Percentiles rank a stretch among this genome's conserved stretches.
Conservation (phyloP, 2,888 invertebrate genomes). For the Leptodirus hochenwartii region DNA sequence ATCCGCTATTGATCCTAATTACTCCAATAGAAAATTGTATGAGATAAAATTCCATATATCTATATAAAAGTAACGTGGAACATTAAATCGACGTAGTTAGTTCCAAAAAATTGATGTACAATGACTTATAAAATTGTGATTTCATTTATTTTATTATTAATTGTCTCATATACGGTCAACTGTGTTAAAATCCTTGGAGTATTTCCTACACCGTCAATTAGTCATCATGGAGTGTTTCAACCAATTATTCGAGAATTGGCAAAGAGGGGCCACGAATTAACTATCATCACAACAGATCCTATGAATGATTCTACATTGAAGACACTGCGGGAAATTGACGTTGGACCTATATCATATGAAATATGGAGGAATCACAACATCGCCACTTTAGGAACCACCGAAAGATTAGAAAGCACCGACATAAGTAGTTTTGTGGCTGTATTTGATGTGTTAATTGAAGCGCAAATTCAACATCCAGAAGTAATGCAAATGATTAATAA, state of each 20-base stretch:
- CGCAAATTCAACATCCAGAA: conserved; percentile 9
- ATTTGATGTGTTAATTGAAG: conserved; percentile 8
- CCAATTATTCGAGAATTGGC: conserved; percentile 14
- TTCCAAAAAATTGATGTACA: too few species aligned
- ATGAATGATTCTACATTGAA: conserved; percentile 12
- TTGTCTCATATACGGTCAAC: too few species aligned
- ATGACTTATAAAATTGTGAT: too few species aligned
- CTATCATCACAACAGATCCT: conserved; percentile 15
- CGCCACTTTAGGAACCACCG: conserved; percentile 3
- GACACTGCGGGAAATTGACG: conserved; percentile 15
- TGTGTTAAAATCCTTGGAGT: conserved; percentile 16
- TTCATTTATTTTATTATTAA: conserved; percentile 1
- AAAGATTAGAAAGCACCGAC: conserved; percentile 6
- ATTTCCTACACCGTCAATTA: conserved; percentile 15
- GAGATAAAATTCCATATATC: too few species aligned
- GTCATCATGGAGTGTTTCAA: conserved; percentile 16
- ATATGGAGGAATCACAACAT: conserved; percentile 11
- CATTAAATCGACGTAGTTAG: too few species aligned
- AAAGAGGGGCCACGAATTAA: conserved; percentile 14
- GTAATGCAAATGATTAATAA: conserved; percentile 10
- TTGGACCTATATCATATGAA: conserved; percentile 12
- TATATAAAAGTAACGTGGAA: too few species aligned
- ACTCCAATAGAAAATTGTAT: too few species aligned
- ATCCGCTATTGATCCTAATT: too few species aligned
- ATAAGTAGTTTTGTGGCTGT: conserved; percentile 5